Evolutionary conservation across 2,888 invertebrate species (phyloP).

Genomic region (Cryptocheilus praepositus): DNA sequence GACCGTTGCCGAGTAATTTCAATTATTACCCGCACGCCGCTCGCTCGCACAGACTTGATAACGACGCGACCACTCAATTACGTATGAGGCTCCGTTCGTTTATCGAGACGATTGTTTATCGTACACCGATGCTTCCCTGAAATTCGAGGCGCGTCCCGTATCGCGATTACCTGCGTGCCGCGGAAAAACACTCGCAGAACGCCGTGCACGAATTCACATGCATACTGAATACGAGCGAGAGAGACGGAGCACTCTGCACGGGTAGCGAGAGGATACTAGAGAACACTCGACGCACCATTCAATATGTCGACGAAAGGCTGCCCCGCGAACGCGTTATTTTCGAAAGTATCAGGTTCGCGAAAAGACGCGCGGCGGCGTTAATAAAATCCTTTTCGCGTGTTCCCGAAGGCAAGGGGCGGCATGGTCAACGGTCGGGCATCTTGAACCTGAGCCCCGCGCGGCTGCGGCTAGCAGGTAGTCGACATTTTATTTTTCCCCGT

Average conservation of each 20-base stretch:
- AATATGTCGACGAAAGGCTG: no score
- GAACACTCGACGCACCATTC: not conserved
- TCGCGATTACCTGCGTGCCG: conserved; percentile 4
- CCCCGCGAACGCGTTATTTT: not conserved
- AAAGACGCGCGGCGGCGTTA: not conserved
- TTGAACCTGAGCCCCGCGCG: conserved; percentile 26
- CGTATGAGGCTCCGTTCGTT: not conserved
- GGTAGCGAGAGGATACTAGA: not conserved
- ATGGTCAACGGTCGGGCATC: conserved; percentile 24
- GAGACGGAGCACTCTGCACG: not conserved
- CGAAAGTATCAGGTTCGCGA: conserved; percentile 1
- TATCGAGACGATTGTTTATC: conserved; percentile 2
- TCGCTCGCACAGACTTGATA: conserved; percentile 1
- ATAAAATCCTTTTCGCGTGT: no score
- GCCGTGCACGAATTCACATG: not conserved
- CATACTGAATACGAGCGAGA: not conserved
- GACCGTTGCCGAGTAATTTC: conserved; percentile 16
- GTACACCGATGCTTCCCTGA: not conserved
- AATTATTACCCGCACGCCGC: not conserved
- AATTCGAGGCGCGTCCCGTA: not conserved
- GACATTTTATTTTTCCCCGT: conserved; percentile 26
- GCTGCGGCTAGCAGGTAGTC: conserved; percentile 47
- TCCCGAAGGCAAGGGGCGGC: conserved; percentile 20
- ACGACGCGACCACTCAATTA: conserved; percentile 12
- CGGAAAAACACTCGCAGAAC: not conserved